A percentile compares a stretch with the other conserved stretches of the same genome.
These are phyloP conservation scores for Argyresthia albistria DNA, from an alignment of 2,888 invertebrate species.

Conservation along the genomic window DNA sequence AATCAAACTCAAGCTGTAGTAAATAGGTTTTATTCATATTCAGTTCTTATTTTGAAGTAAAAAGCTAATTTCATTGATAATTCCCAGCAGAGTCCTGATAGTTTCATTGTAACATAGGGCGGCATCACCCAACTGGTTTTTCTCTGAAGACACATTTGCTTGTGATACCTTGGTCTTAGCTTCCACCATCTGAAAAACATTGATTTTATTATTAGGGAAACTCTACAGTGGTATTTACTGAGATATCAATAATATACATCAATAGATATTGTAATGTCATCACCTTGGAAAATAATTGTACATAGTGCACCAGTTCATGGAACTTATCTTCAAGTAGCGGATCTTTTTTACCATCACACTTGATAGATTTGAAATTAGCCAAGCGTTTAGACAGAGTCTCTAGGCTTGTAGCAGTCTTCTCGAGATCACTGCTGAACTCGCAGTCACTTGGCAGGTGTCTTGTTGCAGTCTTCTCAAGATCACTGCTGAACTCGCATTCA, in stretches of 20 bases:
- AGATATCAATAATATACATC: too few relatives aligned
- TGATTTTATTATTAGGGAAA: background rate
- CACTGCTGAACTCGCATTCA: slow-evolving; percentile 8
- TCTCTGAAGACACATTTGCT: slow-evolving; percentile 28
- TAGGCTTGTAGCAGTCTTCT: slow-evolving; percentile 40
- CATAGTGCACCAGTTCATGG: slow-evolving; percentile 38
- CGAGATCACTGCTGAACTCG: slow-evolving; percentile 21
- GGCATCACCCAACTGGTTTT: slow-evolving; percentile 19
- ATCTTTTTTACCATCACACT: slow-evolving; percentile 28
- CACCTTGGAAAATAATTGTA: slow-evolving; percentile 52
- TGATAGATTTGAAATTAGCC: slow-evolving; percentile 34
- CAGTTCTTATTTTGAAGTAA: slow-evolving; percentile 43
- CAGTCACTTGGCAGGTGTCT: background rate
- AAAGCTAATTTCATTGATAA: slow-evolving; percentile 51
- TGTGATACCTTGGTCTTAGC: slow-evolving; percentile 38
- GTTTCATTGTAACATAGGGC: slow-evolving; percentile 37
- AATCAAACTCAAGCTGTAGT: too few relatives aligned
- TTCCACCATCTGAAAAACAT: slow-evolving; percentile 43
- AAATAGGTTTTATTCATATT: slow-evolving; percentile 7
- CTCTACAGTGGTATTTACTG: background rate
- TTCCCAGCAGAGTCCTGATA: slow-evolving; percentile 41
- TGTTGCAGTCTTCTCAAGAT: slow-evolving; percentile 40
- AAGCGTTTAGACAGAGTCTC: slow-evolving; percentile 45
- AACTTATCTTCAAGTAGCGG: slow-evolving; percentile 42
- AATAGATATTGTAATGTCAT: background rate